Conservation (phyloP, 2,888 invertebrate species). For the Stomorhina lunata region DNA sequence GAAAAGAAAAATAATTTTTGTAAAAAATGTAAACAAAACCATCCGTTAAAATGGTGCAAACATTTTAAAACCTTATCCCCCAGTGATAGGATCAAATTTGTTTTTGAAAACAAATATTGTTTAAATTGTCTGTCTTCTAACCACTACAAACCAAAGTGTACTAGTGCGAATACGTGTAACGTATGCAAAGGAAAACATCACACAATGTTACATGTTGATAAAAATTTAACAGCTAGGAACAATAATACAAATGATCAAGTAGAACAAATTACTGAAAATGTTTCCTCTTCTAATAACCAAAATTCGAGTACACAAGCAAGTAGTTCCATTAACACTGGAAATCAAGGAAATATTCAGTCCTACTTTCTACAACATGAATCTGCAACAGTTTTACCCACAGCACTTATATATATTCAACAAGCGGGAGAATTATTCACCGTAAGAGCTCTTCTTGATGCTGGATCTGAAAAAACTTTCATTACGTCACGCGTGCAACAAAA, state of each 20-base stretch:
- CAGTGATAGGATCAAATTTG: not conserved
- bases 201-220: not conserved
- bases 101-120: not conserved
- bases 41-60: not conserved
- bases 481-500: too few relatives aligned
- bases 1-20: not conserved
- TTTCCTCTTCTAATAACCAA: too few relatives aligned
- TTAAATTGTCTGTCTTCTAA: not conserved
- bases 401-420: not conserved
- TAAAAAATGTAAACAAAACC: slow-evolving; percentile 5
- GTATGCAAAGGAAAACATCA: not conserved
- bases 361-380: not conserved
- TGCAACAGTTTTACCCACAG: slow-evolving; percentile 10
- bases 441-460: not conserved
- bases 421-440: not conserved
- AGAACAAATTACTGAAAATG: not conserved
- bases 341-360: not conserved
- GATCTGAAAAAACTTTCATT: not conserved
- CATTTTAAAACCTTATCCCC: not conserved
- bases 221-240: not conserved
- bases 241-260: not conserved
- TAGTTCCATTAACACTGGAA: too few relatives aligned
- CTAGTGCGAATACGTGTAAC: not conserved
- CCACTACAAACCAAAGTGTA: not conserved
- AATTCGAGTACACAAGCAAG: not conserved